Conservation (phyloP, 2,888 invertebrate genomes). For the Drosophila falleni region DNA sequence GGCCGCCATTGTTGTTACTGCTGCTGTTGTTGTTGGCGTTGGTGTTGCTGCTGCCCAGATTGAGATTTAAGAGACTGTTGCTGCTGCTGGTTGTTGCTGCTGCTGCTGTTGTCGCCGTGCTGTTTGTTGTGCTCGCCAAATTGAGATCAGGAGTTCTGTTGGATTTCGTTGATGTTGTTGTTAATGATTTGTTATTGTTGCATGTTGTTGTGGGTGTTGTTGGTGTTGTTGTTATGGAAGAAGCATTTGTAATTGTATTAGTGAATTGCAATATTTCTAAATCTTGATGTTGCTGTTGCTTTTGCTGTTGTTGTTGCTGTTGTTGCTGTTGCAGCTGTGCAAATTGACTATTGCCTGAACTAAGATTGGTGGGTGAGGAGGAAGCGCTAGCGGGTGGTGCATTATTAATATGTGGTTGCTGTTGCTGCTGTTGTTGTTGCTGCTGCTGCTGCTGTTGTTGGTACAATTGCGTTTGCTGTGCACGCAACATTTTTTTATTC, state of each 20-base stretch:
- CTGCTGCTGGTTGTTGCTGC: slow-evolving; percentile 46
- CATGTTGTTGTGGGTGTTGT: slow-evolving; percentile 31
- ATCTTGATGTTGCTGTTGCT: slow-evolving; percentile 74
- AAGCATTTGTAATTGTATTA: slow-evolving; percentile 70
- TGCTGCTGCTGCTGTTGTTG: slow-evolving; percentile 71
- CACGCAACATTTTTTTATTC: slow-evolving; percentile 85
- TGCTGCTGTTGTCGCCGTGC: slow-evolving; percentile 41
- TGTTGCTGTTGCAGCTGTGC: slow-evolving; percentile 69
- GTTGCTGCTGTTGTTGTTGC: slow-evolving; percentile 56
- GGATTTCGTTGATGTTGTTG: slow-evolving; percentile 46
- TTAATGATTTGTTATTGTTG: slow-evolving; percentile 31
- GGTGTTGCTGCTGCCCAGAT: slow-evolving; percentile 49
- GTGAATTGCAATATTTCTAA: slow-evolving; percentile 82
- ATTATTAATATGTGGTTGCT: slow-evolving; percentile 45
- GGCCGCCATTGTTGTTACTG: slow-evolving; percentile 81
- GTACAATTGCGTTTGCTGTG: slow-evolving; percentile 83
- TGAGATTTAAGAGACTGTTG: slow-evolving; percentile 41
- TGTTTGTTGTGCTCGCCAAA: slow-evolving; percentile 51
- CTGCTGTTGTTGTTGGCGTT: slow-evolving; percentile 47
- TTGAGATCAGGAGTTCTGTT: slow-evolving; percentile 84
- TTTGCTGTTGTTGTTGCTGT: slow-evolving; percentile 62
- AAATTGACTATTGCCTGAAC: slow-evolving; percentile 55
- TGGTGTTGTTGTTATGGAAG: slow-evolving; percentile 62
- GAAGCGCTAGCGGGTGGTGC: slow-evolving; percentile 46
- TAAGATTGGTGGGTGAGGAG: slow-evolving; percentile 64